Evolutionary conservation across 2,888 invertebrate genomes (phyloP).

Genomic region (Laothoe populi): DNA sequence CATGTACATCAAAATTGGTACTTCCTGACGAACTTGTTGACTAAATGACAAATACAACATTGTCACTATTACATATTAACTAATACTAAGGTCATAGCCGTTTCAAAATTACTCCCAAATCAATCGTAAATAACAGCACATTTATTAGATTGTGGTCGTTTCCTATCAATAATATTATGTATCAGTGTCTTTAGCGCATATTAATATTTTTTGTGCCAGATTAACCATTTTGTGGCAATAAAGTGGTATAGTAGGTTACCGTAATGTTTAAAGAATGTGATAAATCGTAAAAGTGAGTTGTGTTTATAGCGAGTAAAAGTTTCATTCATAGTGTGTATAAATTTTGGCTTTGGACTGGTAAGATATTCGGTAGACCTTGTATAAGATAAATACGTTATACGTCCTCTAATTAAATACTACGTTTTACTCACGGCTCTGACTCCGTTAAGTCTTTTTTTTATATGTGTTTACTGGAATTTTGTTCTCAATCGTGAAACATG

Average conservation of each 20-base stretch:
- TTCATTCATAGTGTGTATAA: not conserved
- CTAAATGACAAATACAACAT: constrained; percentile 63
- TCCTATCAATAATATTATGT: not conserved
- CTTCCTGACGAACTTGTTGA: constrained; percentile 75
- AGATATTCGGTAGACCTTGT: too few species aligned
- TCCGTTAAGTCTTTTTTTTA: too few species aligned
- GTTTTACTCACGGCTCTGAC: too few species aligned
- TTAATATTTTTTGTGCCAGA: not conserved
- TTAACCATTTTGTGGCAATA: constrained; percentile 25
- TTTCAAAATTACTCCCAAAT: constrained; percentile 3
- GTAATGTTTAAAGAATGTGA: constrained; percentile 26
- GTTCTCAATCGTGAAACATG: too few species aligned
- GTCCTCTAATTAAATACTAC: too few species aligned
- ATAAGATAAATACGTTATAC: too few species aligned
- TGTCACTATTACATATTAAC: constrained; percentile 62
- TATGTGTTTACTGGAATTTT: too few species aligned
- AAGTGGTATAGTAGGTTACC: constrained; percentile 39
- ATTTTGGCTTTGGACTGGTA: not conserved
- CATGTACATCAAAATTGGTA: constrained; percentile 42
- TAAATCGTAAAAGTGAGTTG: not conserved
- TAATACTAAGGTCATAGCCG: constrained; percentile 60
- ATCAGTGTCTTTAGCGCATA: not conserved
- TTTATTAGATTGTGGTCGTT: not conserved
- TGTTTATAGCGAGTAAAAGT: too few species aligned
- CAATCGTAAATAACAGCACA: not conserved